These are phyloP conservation scores for Entomyzon cyanotis DNA, from an alignment of 2,113 vertebrate species.

Conservation along the genomic window DNA sequence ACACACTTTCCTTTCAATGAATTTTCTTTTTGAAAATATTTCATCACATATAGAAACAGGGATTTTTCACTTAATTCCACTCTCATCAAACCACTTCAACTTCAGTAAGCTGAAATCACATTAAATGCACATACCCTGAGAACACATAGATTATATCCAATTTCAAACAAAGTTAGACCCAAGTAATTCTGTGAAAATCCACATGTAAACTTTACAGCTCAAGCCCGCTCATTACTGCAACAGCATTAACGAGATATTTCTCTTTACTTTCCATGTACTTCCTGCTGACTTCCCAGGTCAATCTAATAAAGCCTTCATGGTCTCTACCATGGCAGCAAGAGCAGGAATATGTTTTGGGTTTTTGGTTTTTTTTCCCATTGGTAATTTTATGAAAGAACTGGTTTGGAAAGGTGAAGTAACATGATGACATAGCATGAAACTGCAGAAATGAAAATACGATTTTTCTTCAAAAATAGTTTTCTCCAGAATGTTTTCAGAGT, in stretches of 20 bases:
- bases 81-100: background rate
- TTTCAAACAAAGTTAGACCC: background rate
- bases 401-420: background rate
- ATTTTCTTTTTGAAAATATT: background rate
- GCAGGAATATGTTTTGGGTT: accelerated
- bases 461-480: background rate
- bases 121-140: background rate
- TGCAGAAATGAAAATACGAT: background rate
- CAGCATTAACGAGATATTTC: background rate
- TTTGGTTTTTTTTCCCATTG: background rate
- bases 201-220: background rate
- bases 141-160: background rate
- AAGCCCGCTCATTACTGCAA: background rate
- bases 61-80: background rate
- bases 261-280: background rate
- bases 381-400: background rate
- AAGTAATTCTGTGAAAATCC: background rate
- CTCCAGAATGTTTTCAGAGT: too few species aligned
- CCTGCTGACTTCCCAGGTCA: background rate
- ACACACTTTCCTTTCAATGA: background rate
- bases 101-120: background rate
- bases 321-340: background rate
- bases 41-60: background rate
- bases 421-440: background rate
- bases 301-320: background rate